A percentile compares a stretch with the other conserved stretches of the same genome.
Conservation (phyloP, 2,888 invertebrate genomes). For the Sphaerophoria rueppellii region DNA sequence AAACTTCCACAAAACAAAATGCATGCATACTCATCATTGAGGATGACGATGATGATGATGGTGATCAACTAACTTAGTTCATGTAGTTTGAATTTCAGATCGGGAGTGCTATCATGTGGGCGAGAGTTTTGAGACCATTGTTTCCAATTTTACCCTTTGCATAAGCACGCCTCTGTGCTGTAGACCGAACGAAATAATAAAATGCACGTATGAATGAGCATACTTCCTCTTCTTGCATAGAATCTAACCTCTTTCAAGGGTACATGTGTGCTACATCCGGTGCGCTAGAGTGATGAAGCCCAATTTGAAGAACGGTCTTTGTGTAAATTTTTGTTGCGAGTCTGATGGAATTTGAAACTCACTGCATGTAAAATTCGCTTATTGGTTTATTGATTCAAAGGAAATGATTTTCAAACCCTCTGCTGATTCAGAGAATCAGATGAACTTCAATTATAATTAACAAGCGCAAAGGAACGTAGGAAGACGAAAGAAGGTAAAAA, state of each 20-base stretch:
- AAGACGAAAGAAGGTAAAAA: neutral
- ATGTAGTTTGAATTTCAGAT: neutral
- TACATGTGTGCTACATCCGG: slow-evolving; percentile 52
- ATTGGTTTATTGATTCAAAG: slow-evolving; percentile 20
- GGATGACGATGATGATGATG: slow-evolving; percentile 28
- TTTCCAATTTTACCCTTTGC: slow-evolving; percentile 2
- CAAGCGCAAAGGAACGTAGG: neutral
- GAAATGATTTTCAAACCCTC: slow-evolving; percentile 2
- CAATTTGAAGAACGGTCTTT: neutral
- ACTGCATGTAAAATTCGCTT: slow-evolving; percentile 4
- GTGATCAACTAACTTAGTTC: slow-evolving; percentile 19
- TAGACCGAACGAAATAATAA: slow-evolving; percentile 42
- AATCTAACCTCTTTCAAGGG: slow-evolving; percentile 49
- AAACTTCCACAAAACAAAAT: slow-evolving; percentile 42
- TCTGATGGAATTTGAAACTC: slow-evolving; percentile 20
- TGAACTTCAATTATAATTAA: slow-evolving; percentile 16
- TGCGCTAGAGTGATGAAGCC: slow-evolving; percentile 5
- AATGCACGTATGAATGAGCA: slow-evolving; percentile 71
- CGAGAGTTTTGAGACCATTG: slow-evolving; percentile 48
- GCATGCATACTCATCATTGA: slow-evolving; percentile 36
- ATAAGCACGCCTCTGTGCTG: slow-evolving; percentile 1
- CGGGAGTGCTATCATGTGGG: slow-evolving; percentile 26
- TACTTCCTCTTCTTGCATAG: slow-evolving; percentile 61
- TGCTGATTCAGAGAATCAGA: neutral
- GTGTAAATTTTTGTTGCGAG: slow-evolving; percentile 27